Percentiles rank a stretch among this genome's conserved stretches.
These are phyloP conservation scores for Brachyhypopomus occidentalis DNA, from an alignment of 2,113 vertebrate genomes.

Conservation along the genomic window DNA sequence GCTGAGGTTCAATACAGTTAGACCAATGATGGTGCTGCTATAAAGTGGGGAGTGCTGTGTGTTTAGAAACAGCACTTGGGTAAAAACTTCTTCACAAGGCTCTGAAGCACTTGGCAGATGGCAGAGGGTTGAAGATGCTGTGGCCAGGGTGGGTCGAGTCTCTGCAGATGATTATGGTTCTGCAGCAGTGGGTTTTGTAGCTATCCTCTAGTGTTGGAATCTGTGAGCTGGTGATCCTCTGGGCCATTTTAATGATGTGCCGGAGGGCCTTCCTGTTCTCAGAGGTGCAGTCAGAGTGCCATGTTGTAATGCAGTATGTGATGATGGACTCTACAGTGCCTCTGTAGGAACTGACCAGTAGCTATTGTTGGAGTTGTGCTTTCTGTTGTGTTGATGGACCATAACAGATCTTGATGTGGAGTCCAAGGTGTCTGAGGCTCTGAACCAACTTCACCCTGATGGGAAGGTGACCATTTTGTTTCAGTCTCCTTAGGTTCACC, in stretches of 20 bases:
- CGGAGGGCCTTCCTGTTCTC: not conserved
- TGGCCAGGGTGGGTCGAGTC: not conserved
- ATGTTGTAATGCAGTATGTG: too few species aligned
- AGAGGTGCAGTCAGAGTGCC: not conserved
- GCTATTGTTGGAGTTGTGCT: not conserved
- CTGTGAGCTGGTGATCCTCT: not conserved
- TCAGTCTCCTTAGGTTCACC: too few species aligned
- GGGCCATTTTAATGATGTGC: not conserved
- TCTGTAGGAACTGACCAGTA: too few species aligned
- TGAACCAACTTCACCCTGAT: too few species aligned
- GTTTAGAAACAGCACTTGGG: not conserved
- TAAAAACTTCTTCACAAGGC: not conserved
- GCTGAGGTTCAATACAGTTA: not conserved
- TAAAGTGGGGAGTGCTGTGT: not conserved
- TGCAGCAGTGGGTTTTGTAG: not conserved
- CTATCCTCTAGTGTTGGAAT: not conserved
- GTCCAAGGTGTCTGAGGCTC: not conserved
- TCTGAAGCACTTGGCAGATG: not conserved
- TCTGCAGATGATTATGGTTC: not conserved
- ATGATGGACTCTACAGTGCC: too few species aligned
- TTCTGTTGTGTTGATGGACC: not conserved
- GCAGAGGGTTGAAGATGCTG: not conserved
- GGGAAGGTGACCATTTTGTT: too few species aligned
- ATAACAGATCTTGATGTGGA: conserved; percentile 4
- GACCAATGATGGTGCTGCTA: not conserved